Conservation (phyloP, 2,113 vertebrate genomes). For the Xenus cinereus region DNA sequence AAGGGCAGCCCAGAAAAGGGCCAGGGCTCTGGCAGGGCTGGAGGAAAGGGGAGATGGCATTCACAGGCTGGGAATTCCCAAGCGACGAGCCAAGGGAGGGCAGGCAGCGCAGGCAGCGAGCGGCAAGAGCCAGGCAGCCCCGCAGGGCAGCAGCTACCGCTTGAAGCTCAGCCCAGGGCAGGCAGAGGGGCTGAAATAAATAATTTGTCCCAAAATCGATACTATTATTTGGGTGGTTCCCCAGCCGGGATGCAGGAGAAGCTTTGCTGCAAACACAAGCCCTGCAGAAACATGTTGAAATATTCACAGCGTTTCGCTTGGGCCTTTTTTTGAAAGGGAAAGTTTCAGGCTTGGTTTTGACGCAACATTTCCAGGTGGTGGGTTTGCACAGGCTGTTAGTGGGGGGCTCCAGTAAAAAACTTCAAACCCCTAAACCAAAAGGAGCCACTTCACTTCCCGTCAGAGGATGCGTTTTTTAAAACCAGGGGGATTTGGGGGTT, state of each 20-base stretch:
- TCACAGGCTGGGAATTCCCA: not conserved
- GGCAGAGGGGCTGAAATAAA: not conserved
- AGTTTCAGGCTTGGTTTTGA: not conserved
- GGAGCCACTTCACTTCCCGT: not conserved
- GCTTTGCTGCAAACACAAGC: not conserved
- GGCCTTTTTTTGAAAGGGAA: not conserved
- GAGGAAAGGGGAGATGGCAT: not conserved
- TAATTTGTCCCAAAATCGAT: not conserved
- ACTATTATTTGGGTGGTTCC: not conserved
- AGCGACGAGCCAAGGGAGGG: not conserved
- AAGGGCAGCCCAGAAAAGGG: accelerated
- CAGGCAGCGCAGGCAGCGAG: not conserved
- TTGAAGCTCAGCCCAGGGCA: not conserved
- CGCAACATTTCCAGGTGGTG: not conserved
- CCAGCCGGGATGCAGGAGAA: not conserved
- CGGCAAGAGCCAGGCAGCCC: not conserved
- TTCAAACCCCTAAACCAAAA: not conserved
- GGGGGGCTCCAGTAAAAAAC: not conserved
- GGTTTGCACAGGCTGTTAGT: not conserved
- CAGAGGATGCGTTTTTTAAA: not conserved
- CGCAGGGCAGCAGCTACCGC: accelerated
- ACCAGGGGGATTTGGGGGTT: not conserved
- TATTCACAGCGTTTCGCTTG: not conserved
- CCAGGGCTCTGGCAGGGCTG: not conserved
- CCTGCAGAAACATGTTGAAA: not conserved